Evolutionary conservation across 1,140 invertebrate genomes (phyloP).

Genomic region (Portunus trituberculatus): DNA sequence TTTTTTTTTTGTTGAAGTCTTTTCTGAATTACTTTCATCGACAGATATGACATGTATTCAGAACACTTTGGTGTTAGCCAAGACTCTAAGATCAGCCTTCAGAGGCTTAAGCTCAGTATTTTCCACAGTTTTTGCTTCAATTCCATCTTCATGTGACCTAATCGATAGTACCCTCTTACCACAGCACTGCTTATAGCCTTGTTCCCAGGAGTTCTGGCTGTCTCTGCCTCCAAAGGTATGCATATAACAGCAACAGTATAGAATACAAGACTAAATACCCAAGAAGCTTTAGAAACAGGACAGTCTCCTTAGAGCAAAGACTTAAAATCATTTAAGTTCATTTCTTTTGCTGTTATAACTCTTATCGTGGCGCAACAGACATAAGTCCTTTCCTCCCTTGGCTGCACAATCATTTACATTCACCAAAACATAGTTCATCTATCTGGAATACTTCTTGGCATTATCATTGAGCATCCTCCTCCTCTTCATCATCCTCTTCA

Average conservation of each 20-base stretch:
- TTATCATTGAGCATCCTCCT: slow-evolving; percentile 76
- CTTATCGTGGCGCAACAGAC: slow-evolving; percentile 23
- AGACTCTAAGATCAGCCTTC: slow-evolving; percentile 55
- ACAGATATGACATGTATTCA: slow-evolving; percentile 26
- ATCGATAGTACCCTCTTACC: slow-evolving; percentile 47
- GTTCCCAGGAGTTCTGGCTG: slow-evolving; percentile 74
- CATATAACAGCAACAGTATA: slow-evolving; percentile 62
- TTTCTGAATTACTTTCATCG: slow-evolving; percentile 50
- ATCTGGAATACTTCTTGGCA: neutral
- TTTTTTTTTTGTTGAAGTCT: slow-evolving; percentile 59
- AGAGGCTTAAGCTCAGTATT: slow-evolving; percentile 57
- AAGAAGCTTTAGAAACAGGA: slow-evolving; percentile 73
- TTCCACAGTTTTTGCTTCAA: slow-evolving; percentile 53
- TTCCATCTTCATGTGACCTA: slow-evolving; percentile 44
- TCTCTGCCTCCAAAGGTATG: slow-evolving; percentile 63
- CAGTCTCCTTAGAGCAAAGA: slow-evolving; percentile 73
- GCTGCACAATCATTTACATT: slow-evolving; percentile 5
- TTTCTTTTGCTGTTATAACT: slow-evolving; percentile 49
- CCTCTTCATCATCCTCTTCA: slow-evolving; percentile 93
- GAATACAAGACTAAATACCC: slow-evolving; percentile 68
- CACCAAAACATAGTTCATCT: slow-evolving; percentile 6
- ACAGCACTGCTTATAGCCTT: slow-evolving; percentile 67
- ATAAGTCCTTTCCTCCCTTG: slow-evolving; percentile 23
- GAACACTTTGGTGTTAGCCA: slow-evolving; percentile 71
- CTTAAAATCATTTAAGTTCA: slow-evolving; percentile 51